These are phyloP conservation scores for Sipha flava DNA, from an alignment of 1,140 invertebrate genomes.

Conservation along the genomic window DNA sequence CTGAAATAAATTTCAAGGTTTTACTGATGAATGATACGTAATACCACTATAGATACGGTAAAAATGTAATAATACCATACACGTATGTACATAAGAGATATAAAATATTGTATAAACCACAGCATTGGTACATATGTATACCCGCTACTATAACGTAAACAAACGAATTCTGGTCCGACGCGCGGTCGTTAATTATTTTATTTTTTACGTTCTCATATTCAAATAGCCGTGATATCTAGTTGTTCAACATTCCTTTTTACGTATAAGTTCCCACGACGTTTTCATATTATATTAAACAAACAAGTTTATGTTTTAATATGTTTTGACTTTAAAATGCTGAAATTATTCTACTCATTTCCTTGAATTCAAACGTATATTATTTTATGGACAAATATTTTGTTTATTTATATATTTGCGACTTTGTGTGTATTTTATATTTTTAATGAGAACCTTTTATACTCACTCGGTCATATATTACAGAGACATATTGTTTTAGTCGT, in stretches of 20 bases:
- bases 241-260: neutral
- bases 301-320: too few species aligned
- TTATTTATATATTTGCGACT: neutral
- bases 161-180: too few species aligned
- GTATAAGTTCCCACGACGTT: neutral
- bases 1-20: too few species aligned
- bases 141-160: too few species aligned
- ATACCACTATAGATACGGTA: too few species aligned
- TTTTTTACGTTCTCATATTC: neutral
- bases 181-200: too few species aligned
- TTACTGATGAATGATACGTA: too few species aligned
- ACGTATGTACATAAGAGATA: too few species aligned
- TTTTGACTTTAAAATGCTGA: neutral
- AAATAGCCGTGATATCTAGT: too few species aligned
- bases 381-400: neutral
- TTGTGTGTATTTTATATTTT: neutral
- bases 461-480: neutral
- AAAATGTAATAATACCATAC: too few species aligned
- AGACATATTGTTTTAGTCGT: neutral
- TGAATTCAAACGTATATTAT: neutral
- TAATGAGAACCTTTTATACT: neutral
- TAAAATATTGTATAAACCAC: too few species aligned
- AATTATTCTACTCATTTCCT: neutral
- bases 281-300: neutral
- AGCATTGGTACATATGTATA: too few species aligned